These are phyloP conservation scores for Drosophila neocordata DNA, from an alignment of 1,140 invertebrate genomes.

Conservation along the genomic window DNA sequence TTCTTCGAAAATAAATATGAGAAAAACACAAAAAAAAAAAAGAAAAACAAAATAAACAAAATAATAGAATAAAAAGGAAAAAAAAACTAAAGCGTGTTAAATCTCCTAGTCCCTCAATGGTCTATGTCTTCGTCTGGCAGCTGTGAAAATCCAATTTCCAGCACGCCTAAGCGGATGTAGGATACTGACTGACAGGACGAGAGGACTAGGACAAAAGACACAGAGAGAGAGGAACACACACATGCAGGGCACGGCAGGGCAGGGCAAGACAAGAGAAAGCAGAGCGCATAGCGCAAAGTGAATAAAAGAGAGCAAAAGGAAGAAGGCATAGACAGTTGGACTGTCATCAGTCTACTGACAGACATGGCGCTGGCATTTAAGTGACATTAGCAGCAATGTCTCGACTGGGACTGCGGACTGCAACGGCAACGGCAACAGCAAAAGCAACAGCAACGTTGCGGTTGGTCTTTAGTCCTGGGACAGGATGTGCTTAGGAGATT, in stretches of 20 bases:
- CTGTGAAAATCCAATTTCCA: constrained; percentile 78
- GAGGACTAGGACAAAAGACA: constrained; percentile 41
- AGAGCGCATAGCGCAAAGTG: constrained; percentile 6
- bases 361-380: constrained; percentile 70
- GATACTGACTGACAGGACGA: constrained; percentile 38
- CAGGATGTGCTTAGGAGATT: constrained; percentile 38
- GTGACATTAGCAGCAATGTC: constrained; percentile 67
- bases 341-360: constrained; percentile 45
- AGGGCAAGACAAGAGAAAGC: no score
- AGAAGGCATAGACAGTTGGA: constrained; percentile 8
- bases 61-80: not conserved
- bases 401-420: constrained; percentile 33
- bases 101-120: constrained; percentile 53
- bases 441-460: constrained; percentile 41
- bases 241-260: constrained; percentile 22
- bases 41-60: not conserved
- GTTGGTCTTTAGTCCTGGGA: constrained; percentile 50
- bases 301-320: constrained; percentile 6
- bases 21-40: constrained; percentile 25
- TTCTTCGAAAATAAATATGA: constrained; percentile 22
- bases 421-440: not conserved
- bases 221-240: constrained; percentile 45
- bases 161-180: constrained; percentile 66
- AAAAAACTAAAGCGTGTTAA: constrained; percentile 66
- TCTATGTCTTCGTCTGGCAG: constrained; percentile 53